Percentiles rank a stretch among this genome's conserved stretches.
phyloP scores from a whole-genome alignment of 2,888 invertebrate species.

The Andrena marginata region DNA sequence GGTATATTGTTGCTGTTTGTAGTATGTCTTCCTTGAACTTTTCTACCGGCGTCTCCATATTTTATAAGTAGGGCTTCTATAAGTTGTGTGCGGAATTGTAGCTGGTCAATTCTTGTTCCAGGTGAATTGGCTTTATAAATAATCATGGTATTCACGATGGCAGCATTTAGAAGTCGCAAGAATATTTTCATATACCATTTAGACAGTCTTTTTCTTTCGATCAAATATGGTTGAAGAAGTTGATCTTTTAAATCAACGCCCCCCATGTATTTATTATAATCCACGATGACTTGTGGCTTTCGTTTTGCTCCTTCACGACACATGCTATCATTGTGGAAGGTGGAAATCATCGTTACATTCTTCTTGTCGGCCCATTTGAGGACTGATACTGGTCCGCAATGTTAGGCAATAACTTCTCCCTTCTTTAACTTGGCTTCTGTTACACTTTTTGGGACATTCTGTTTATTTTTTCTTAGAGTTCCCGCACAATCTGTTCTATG shows the following conservation, averaged over 20 bases:
- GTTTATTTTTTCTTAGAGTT: not conserved
- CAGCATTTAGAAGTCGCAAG: not conserved
- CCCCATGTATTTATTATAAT: not conserved
- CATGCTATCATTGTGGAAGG: not conserved
- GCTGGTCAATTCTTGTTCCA: not conserved
- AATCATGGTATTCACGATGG: not conserved
- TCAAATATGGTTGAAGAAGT: not conserved
- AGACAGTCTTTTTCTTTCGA: not conserved
- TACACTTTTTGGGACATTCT: not conserved
- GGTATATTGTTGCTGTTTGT: no score
- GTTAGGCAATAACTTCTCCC: not conserved
- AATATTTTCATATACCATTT: not conserved
- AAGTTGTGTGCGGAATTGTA: no score
- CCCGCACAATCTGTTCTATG: not conserved
- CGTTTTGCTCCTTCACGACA: not conserved
- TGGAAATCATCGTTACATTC: not conserved
- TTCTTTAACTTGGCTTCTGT: not conserved
- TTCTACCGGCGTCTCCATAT: no score
- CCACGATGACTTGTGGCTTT: not conserved
- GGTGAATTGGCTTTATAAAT: not conserved
- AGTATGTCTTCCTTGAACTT: no score
- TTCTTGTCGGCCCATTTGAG: not conserved
- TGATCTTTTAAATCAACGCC: conserved; percentile 1
- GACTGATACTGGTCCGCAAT: not conserved
- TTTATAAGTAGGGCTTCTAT: no score